Conservation (phyloP, 1,140 invertebrate species). For the Planococcus citri region DNA sequence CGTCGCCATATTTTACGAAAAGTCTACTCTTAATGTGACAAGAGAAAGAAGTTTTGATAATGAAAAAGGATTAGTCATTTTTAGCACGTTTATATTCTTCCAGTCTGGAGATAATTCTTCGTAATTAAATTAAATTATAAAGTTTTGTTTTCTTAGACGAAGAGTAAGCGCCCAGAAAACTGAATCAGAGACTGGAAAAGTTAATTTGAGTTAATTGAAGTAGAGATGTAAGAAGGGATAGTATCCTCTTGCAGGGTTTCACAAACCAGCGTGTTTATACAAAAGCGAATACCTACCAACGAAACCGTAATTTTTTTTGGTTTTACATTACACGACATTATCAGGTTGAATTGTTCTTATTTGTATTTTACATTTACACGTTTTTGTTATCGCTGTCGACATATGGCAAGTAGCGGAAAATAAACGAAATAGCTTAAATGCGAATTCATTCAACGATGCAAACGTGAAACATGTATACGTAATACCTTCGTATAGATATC, state of each 20-base stretch:
- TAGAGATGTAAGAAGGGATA: background rate
- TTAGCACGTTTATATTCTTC: background rate
- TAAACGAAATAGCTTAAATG: too few relatives aligned
- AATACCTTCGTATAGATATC: too few relatives aligned
- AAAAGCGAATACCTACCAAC: too few relatives aligned
- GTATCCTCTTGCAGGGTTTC: background rate
- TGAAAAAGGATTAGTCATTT: slow-evolving; percentile 7
- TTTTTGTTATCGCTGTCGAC: too few relatives aligned
- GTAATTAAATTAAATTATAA: slow-evolving; percentile 9
- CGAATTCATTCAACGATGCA: too few relatives aligned
- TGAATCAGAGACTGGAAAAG: background rate
- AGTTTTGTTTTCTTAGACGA: background rate
- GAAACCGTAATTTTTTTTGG: too few relatives aligned
- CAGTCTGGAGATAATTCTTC: slow-evolving; percentile 6
- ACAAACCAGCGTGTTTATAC: too few relatives aligned
- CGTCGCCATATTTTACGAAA: background rate
- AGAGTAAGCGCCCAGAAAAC: background rate
- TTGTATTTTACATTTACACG: too few relatives aligned
- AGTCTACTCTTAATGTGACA: slow-evolving; percentile 2
- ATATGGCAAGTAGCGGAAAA: too few relatives aligned
- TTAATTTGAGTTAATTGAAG: slow-evolving; percentile 8
- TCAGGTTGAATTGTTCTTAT: too few relatives aligned
- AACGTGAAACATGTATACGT: too few relatives aligned
- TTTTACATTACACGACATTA: too few relatives aligned
- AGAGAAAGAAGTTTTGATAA: background rate